Conservation (phyloP, 2,113 vertebrate species). For the Myotis davidii region DNA sequence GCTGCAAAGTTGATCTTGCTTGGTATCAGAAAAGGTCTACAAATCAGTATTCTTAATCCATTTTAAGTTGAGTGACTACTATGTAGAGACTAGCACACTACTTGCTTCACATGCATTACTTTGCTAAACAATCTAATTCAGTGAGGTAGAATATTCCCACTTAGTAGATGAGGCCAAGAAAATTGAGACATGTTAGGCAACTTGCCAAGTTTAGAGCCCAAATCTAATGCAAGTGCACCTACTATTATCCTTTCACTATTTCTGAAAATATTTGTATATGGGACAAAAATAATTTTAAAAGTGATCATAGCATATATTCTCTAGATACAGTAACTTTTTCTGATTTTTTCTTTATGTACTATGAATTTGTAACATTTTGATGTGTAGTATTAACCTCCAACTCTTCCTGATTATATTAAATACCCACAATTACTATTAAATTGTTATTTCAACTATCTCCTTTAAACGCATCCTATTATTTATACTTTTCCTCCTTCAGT, state of each 20-base stretch:
- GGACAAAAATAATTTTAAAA: neutral
- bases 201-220: neutral
- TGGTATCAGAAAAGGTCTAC: neutral
- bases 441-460: neutral
- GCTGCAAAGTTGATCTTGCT: neutral
- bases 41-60: neutral
- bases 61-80: neutral
- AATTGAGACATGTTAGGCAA: neutral
- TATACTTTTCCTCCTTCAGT: neutral
- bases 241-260: neutral
- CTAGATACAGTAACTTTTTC: neutral
- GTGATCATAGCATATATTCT: neutral
- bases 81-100: neutral
- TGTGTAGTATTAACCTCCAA: neutral
- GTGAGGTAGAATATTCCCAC: neutral
- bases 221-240: neutral
- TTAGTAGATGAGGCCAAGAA: neutral
- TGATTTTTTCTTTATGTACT: constrained; percentile 58
- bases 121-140: neutral
- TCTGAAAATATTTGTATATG: neutral
- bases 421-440: constrained; percentile 14
- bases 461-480: neutral
- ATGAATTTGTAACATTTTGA: neutral
- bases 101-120: neutral
- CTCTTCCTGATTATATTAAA: neutral